Conservation (phyloP, 2,888 invertebrate species). For the Linnaemya vulpina region DNA sequence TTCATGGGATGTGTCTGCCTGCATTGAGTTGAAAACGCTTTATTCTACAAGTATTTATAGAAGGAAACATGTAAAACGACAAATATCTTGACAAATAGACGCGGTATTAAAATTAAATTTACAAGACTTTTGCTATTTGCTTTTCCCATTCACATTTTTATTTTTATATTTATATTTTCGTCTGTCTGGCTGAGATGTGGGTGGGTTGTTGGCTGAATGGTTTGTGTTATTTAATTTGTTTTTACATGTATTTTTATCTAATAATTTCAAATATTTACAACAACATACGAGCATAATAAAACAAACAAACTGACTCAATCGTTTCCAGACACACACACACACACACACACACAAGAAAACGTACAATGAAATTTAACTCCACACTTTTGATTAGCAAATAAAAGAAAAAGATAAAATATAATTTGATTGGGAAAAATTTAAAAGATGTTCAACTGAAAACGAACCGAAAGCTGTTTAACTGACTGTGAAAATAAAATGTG, state of each 20-base stretch:
- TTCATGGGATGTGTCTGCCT: conserved; percentile 14
- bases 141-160: conserved; percentile 25
- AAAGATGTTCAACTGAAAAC: conserved; percentile 27
- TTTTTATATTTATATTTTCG: conserved; percentile 11
- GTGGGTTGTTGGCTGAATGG: conserved; percentile 23
- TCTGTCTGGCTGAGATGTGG: conserved; percentile 33
- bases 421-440: conserved; percentile 11
- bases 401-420: neutral
- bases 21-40: conserved; percentile 13
- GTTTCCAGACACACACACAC: neutral
- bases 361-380: conserved; percentile 3
- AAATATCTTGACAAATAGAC: conserved; percentile 41
- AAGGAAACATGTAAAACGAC: neutral
- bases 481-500: conserved; percentile 11
- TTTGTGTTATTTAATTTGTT: conserved; percentile 18
- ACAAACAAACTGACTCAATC: neutral
- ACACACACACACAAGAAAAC: neutral
- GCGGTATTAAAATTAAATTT: conserved; percentile 23
- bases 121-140: conserved; percentile 1
- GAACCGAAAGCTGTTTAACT: neutral
- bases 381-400: conserved; percentile 9
- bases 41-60: neutral
- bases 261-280: conserved; percentile 46
- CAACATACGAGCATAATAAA: neutral
- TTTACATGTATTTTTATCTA: conserved; percentile 35